A percentile compares a stretch with the other conserved stretches of the same genome.
These are phyloP conservation scores for Perca fluviatilis DNA, from an alignment of 2,113 vertebrate species.

Conservation along the genomic window DNA sequence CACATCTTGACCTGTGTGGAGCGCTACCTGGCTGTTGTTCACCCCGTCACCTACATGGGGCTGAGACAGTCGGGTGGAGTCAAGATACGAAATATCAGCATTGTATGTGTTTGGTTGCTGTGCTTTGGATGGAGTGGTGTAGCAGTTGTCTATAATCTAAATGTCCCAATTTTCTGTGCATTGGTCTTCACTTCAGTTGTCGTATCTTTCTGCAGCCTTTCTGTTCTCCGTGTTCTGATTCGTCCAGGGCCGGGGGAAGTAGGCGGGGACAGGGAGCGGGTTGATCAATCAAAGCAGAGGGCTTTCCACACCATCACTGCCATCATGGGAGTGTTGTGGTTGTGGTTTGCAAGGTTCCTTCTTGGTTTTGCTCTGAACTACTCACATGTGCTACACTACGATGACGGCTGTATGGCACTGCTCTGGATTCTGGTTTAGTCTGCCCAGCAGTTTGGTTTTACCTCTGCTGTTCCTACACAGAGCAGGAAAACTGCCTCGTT, in stretches of 20 bases:
- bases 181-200: neutral
- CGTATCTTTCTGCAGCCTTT: slow-evolving; percentile 25
- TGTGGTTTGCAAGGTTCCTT: neutral
- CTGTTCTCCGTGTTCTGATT: slow-evolving; percentile 44
- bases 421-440: accelerated
- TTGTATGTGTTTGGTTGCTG: slow-evolving; percentile 26
- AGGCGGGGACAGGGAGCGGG: neutral
- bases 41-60: slow-evolving; percentile 33
- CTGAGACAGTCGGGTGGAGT: neutral
- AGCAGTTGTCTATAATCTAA: accelerated
- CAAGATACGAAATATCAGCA: slow-evolving; percentile 24
- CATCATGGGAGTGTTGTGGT: neutral
- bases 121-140: accelerated
- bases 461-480: slow-evolving; percentile 5
- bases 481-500: neutral
- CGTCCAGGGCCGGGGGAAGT: slow-evolving; percentile 7
- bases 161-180: accelerated
- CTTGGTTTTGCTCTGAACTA: accelerated
- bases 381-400: accelerated
- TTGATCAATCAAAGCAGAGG: slow-evolving; percentile 40
- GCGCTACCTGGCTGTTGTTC: slow-evolving; percentile 52
- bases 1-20: slow-evolving; percentile 47
- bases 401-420: accelerated
- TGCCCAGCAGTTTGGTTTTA: slow-evolving; percentile 15
- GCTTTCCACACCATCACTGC: slow-evolving; percentile 30